Conservation (phyloP, 2,797 vertebrate species). For the Enteromius thamalakanensis region DNA sequence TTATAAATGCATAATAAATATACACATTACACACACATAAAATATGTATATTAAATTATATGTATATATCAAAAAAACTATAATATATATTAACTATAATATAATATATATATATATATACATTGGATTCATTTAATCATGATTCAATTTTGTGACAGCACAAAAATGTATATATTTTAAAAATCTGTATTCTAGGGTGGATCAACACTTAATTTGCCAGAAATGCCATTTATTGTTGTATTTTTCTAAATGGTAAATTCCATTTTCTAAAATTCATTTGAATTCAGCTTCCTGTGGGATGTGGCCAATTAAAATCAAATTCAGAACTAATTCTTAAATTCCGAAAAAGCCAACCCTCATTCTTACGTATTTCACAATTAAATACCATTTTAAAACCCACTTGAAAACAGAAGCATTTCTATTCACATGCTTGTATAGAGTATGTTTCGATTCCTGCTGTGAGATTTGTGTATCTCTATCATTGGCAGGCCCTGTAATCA, state of each 20-base stretch:
- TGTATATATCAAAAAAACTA: too few species aligned
- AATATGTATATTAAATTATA: too few species aligned
- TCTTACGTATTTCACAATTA: neutral
- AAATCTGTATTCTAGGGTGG: neutral
- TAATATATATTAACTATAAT: too few species aligned
- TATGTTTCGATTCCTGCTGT: neutral
- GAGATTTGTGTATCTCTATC: constrained; percentile 50
- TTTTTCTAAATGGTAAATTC: constrained; percentile 1
- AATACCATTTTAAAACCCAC: neutral
- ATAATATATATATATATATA: too few species aligned
- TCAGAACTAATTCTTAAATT: neutral
- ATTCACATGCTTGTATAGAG: neutral
- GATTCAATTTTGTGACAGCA: too few species aligned
- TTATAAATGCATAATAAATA: too few species aligned
- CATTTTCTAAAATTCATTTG: neutral
- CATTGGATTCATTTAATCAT: too few species aligned
- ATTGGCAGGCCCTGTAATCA: constrained; percentile 54
- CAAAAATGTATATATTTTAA: neutral
- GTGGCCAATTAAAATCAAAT: neutral
- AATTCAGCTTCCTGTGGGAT: neutral
- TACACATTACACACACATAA: too few species aligned
- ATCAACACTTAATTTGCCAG: neutral
- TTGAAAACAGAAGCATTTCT: neutral
- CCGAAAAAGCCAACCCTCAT: neutral
- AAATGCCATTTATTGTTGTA: neutral